A percentile compares a stretch with the other conserved stretches of the same genome.
Conservation (phyloP, 2,888 invertebrate species). For the Lasioglossum marginatum region DNA sequence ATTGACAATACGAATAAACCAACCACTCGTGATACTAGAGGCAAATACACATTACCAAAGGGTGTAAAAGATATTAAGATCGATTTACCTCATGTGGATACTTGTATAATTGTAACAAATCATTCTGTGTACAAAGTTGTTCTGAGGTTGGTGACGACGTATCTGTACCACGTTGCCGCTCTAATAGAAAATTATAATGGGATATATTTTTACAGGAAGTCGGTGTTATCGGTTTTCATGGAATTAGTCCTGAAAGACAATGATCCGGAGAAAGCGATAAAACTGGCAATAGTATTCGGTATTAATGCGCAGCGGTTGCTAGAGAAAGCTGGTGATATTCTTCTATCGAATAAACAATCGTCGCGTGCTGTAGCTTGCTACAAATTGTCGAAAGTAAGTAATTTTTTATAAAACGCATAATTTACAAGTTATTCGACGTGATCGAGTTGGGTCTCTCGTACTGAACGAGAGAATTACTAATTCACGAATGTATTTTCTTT, state of each 20-base stretch:
- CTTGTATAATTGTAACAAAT: slow-evolving; percentile 87
- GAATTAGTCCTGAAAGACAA: slow-evolving; percentile 86
- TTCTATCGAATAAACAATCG: slow-evolving; percentile 90
- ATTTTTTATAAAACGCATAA: not conserved
- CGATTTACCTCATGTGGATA: slow-evolving; percentile 85
- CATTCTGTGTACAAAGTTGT: slow-evolving; percentile 87
- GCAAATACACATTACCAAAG: slow-evolving; percentile 83
- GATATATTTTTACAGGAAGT: slow-evolving; percentile 77
- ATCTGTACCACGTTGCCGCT: not conserved
- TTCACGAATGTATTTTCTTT: slow-evolving; percentile 33
- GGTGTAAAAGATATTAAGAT: slow-evolving; percentile 85
- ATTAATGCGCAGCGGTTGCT: slow-evolving; percentile 89
- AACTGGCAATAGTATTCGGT: slow-evolving; percentile 87
- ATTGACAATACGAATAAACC: slow-evolving; percentile 83
- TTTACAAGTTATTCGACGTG: not conserved
- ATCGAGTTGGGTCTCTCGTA: not conserved
- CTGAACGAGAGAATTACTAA: not conserved
- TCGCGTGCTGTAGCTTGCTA: slow-evolving; percentile 92
- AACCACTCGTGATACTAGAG: slow-evolving; percentile 77
- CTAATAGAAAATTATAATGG: slow-evolving; percentile 3
- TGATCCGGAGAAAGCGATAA: slow-evolving; percentile 86
- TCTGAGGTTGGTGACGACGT: slow-evolving; percentile 84
- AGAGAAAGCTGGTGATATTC: slow-evolving; percentile 93
- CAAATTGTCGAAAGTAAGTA: slow-evolving; percentile 90
- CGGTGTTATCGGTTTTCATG: slow-evolving; percentile 86